Evolutionary conservation across 1,140 invertebrate species (phyloP).

Genomic region (Neodiprion lecontei): DNA sequence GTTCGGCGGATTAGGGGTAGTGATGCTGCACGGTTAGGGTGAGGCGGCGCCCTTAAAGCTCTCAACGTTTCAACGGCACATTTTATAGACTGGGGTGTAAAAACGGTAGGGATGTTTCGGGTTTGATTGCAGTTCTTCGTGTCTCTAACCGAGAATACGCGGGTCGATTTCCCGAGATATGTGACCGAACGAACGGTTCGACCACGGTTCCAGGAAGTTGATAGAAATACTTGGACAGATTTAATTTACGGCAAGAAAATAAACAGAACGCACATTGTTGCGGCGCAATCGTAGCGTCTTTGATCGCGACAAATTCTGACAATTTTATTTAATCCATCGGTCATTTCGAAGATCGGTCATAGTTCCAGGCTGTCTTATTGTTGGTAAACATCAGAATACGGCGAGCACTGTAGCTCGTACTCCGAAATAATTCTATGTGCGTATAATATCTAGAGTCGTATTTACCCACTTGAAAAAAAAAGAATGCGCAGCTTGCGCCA

Average conservation of each 20-base stretch:
- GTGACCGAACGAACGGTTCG: not conserved
- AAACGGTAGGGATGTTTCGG: conserved; percentile 12
- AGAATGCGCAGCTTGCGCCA: too few relatives aligned
- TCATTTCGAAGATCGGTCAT: too few relatives aligned
- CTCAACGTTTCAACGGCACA: not conserved
- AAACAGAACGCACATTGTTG: not conserved
- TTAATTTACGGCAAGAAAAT: not conserved
- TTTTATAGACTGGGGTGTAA: conserved; percentile 6
- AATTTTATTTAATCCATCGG: too few relatives aligned
- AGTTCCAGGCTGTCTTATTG: too few relatives aligned
- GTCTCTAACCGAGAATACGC: not conserved
- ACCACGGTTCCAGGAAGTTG: not conserved
- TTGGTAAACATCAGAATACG: too few relatives aligned
- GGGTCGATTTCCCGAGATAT: not conserved
- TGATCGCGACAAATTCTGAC: too few relatives aligned
- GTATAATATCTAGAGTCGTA: too few relatives aligned
- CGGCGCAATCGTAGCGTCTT: not conserved
- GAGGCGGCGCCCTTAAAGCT: not conserved
- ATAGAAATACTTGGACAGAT: not conserved
- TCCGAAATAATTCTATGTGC: too few relatives aligned
- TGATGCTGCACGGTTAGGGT: not conserved
- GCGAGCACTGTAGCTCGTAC: too few relatives aligned
- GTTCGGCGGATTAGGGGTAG: too few relatives aligned
- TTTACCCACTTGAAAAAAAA: too few relatives aligned
- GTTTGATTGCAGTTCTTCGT: conserved; percentile 11